Conservation (phyloP, 2,113 vertebrate species). For the Dasyurus viverrinus region DNA sequence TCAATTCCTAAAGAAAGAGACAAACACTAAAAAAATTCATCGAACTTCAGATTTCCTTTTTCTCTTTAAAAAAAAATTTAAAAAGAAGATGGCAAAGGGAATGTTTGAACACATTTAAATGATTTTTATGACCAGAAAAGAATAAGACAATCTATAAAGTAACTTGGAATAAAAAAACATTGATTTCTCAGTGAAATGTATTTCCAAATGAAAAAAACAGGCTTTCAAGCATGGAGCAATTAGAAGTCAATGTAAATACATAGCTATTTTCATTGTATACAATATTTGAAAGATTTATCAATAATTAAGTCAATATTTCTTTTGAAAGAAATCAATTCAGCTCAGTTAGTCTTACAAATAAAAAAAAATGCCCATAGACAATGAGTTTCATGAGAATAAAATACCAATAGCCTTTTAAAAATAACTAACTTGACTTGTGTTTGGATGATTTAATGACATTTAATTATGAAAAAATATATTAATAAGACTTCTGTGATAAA, state of each 20-base stretch:
- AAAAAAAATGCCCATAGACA: not conserved
- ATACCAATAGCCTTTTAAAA: slow-evolving; percentile 42
- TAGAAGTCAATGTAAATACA: slow-evolving; percentile 62
- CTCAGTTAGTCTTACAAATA: slow-evolving; percentile 47
- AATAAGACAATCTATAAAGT: slow-evolving; percentile 57
- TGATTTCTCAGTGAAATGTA: slow-evolving; percentile 56
- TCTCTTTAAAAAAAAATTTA: not conserved
- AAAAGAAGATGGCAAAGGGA: slow-evolving; percentile 7
- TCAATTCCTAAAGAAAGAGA: slow-evolving; percentile 17
- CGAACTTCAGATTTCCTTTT: not conserved
- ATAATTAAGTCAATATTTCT: slow-evolving; percentile 57
- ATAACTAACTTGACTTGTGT: slow-evolving; percentile 2
- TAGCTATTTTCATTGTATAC: slow-evolving; percentile 51
- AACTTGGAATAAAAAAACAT: slow-evolving; percentile 42
- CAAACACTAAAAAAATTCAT: not conserved
- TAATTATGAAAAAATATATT: slow-evolving; percentile 59
- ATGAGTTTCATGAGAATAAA: slow-evolving; percentile 50
- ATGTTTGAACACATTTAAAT: slow-evolving; percentile 68
- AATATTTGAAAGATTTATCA: slow-evolving; percentile 64
- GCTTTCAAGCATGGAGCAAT: slow-evolving; percentile 58
- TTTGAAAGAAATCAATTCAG: slow-evolving; percentile 58
- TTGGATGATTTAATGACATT: slow-evolving; percentile 44
- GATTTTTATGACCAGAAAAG: slow-evolving; percentile 28
- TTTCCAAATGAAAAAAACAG: slow-evolving; percentile 54
- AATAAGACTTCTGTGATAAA: slow-evolving; percentile 43